Evolutionary conservation across 1,140 invertebrate species (phyloP), one percentile per base, ranked within the genome.

Genomic region (Nasonia giraulti): DNA sequence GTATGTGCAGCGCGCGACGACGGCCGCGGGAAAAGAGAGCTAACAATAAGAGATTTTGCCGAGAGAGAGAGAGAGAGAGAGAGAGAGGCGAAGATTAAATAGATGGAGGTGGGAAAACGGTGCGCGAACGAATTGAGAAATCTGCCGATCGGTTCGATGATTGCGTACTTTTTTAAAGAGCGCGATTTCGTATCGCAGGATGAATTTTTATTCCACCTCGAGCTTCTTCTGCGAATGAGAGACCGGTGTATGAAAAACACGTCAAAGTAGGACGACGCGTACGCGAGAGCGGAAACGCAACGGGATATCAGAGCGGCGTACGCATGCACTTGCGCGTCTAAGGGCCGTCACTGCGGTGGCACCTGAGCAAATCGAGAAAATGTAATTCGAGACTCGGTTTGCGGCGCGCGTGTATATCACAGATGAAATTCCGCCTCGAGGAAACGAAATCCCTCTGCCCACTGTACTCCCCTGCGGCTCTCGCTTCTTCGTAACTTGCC

Each of bases 361-460:
- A 84, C 76, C 69, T 80, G 66, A 74, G 69, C 31, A 73, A 74
- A 74, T 80, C 33, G 47, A 80, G 50, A 84, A 80, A 23, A 75
- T 6, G 83, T 79, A 79, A 84, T 80, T 66, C 66, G 66, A 83
- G 27, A 37, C 66, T 47, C 10, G 4, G 55, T 20, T 50, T 69
- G 62, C 66, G 74, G 62, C 47, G 23, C 17, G 40, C 17, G 80
- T 4, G 44, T 33, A 80, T 20, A 47, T 11, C 14, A 4, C 73
- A 37, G 44, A 74, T 74, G 33, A 44, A 74, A 33, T 55, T 73
- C 11, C 81, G 11, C 23, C 14, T 71, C 20, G 40, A 23, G 37
- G 74, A 76, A 76, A 74, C 8, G 17, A 37, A 74, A 20, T 68
- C 33, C 27, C 1, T n/a, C 77, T 79, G 10, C 76, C 37, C 7